Evolutionary conservation across 2,113 vertebrate genomes (phyloP), one percentile per base, ranked within the genome.

Genomic region (Sander vitreus): DNA sequence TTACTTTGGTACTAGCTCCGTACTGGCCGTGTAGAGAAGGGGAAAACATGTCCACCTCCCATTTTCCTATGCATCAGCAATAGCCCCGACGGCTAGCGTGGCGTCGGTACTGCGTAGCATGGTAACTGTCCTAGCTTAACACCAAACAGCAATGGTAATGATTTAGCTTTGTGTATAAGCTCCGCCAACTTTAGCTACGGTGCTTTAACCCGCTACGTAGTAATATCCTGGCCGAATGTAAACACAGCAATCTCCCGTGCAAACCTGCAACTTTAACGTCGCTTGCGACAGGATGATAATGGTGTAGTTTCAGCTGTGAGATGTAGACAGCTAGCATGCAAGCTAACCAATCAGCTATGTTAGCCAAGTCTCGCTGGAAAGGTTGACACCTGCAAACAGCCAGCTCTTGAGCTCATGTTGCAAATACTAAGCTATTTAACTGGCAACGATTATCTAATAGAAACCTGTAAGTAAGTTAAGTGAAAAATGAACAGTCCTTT

Each of bases 41-140:
- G 94, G 92, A 89, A 94, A 91, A 95, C 92, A 94, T 86, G 95
- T 95, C 94, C 96, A 95, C 95, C 95, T 96, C 94, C 94, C 93
- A 93, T 95, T 94, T 94, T 95, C 93, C 93, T 92, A 94, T 94
- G 94, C 95, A 94, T 95, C 95, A 94, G 91, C 93, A 95, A 86
- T 93, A 94, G 87, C 92, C 80, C 90, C 78, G 73, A 81, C 85
- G 84, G 93, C 93, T 93, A 94, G 93, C 93, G 91, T 92, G 94
- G 92, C 94, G 89, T 93, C 92, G 88, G 39, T 43, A 43, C 39
- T 94, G 93, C 93, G 95, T 95, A 95, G 93, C 86, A 58, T 88
- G 91, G 91, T 94, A 93, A 90, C 88, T 80, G 75, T 25, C 82
- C 59, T 94, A 94, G 93, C 93, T 77, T 77, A 83, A 73, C 78